Conservation (phyloP, 2,113 vertebrate species). For the Connochaetes taurinus region DNA sequence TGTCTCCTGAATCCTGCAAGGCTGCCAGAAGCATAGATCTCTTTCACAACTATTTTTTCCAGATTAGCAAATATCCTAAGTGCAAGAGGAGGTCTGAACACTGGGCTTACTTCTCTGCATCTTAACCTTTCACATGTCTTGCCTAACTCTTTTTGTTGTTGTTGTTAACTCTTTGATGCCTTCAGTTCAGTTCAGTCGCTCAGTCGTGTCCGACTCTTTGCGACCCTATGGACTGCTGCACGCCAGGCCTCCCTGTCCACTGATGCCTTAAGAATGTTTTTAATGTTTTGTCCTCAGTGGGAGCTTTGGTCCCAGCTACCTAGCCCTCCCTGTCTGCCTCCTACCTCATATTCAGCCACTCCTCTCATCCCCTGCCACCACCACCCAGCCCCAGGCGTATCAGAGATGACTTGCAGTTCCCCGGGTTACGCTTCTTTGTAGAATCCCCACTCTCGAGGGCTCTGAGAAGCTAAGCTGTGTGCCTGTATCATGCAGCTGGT, state of each 20-base stretch:
- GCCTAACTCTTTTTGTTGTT: neutral
- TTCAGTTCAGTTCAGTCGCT: neutral
- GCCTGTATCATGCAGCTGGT: too few species aligned
- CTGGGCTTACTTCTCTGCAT: neutral
- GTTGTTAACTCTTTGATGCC: neutral
- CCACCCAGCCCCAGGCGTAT: accelerated
- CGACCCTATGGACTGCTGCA: neutral
- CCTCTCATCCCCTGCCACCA: too few species aligned
- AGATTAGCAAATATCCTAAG: neutral
- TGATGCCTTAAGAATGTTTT: neutral
- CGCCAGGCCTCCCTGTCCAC: neutral
- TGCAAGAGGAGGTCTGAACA: neutral
- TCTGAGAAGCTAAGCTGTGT: neutral
- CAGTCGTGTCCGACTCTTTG: neutral
- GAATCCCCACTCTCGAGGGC: neutral
- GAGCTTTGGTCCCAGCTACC: neutral
- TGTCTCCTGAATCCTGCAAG: accelerated
- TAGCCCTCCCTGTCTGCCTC: neutral
- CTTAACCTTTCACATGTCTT: accelerated
- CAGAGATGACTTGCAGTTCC: neutral
- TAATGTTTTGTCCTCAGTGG: neutral
- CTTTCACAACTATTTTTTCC: neutral
- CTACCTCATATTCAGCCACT: neutral
- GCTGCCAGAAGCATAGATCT: neutral
- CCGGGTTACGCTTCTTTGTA: neutral